phyloP scores from a whole-genome alignment of 2,888 invertebrate species.

The Acronicta aceris region DNA sequence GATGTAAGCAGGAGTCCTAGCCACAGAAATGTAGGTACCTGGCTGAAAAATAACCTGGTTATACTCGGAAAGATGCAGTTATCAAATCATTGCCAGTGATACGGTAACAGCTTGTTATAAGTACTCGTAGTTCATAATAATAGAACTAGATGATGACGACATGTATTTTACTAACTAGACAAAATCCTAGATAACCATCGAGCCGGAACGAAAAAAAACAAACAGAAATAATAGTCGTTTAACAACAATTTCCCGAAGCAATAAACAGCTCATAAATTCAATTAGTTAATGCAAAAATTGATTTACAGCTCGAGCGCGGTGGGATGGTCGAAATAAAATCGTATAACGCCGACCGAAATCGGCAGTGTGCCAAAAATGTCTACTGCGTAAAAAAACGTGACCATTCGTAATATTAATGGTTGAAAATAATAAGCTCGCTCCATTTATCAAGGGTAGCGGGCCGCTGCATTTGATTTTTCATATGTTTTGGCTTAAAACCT shows the following conservation, averaged over 20 bases:
- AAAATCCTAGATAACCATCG: conserved; percentile 34
- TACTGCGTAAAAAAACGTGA: conserved; percentile 66
- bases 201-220: conserved; percentile 50
- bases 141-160: not conserved
- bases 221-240: conserved; percentile 76
- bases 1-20: too few relatives aligned
- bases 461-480: conserved; percentile 83
- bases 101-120: too few relatives aligned
- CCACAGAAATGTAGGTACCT: too few relatives aligned
- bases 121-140: too few relatives aligned
- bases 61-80: too few relatives aligned
- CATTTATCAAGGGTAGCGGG: conserved; percentile 74
- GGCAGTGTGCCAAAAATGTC: conserved; percentile 82
- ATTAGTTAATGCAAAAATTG: conserved; percentile 87
- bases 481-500: conserved; percentile 78
- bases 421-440: conserved; percentile 82
- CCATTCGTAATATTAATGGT: conserved; percentile 85
- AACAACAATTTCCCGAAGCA: conserved; percentile 82
- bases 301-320: conserved; percentile 76
- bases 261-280: conserved; percentile 87
- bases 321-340: conserved; percentile 78
- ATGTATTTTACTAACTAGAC: not conserved
- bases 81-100: too few relatives aligned
- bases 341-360: conserved; percentile 70
- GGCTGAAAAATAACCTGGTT: too few relatives aligned